phyloP scores from a whole-genome alignment of 2,888 invertebrate species.

The Lottia gigantea region DNA sequence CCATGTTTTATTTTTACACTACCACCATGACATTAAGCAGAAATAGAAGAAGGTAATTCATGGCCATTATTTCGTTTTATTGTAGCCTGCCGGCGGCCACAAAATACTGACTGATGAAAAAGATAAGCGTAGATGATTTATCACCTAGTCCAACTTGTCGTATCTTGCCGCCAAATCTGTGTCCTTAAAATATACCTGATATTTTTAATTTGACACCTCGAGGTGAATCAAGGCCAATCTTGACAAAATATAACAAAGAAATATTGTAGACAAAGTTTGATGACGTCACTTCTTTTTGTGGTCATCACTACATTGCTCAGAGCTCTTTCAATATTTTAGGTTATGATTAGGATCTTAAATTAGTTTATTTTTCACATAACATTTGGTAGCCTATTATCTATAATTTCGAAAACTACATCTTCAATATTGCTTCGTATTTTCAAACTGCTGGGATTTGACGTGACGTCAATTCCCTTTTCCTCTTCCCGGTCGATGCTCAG shows the following conservation, averaged over 20 bases:
- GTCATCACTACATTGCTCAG: no score
- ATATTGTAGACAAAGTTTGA: neutral
- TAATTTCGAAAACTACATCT: no score
- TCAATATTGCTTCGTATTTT: no score
- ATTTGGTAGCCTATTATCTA: no score
- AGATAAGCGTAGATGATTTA: neutral
- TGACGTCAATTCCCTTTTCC: no score
- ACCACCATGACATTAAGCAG: no score
- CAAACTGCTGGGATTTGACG: no score
- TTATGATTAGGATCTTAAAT: no score
- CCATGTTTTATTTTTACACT: no score
- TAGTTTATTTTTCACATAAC: no score
- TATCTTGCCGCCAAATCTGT: conserved; percentile 9
- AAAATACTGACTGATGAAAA: neutral
- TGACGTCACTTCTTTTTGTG: neutral
- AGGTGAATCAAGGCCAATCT: conserved; percentile 7
- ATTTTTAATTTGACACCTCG: conserved; percentile 5
- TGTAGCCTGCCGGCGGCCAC: conserved; percentile 8
- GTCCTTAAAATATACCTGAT: conserved; percentile 1
- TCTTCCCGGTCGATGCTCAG: no score
- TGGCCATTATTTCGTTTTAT: conserved; percentile 10
- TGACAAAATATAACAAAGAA: neutral
- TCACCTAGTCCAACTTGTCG: conserved; percentile 1
- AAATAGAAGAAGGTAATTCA: neutral
- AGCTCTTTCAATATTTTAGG: no score